Evolutionary conservation across 2,888 invertebrate genomes (phyloP).

Genomic region (Boloria euphrosyne): DNA sequence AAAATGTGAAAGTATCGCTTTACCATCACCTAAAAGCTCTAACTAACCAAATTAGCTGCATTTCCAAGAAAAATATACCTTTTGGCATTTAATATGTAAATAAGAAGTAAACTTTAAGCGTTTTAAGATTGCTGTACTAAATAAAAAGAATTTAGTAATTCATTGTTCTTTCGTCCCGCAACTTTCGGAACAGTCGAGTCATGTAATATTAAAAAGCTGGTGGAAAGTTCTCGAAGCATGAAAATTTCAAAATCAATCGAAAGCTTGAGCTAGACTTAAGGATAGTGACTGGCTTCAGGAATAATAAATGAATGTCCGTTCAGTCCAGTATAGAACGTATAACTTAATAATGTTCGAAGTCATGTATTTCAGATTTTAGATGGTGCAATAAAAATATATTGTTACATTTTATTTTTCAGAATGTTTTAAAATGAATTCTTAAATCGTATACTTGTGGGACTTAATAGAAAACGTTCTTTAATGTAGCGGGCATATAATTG

Average conservation of each 20-base stretch:
- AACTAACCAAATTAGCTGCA: no score
- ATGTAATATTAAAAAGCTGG: conserved; percentile 21
- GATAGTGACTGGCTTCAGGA: conserved; percentile 21
- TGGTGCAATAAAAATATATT: no score
- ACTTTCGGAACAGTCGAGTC: conserved; percentile 13
- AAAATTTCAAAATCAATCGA: conserved; percentile 28
- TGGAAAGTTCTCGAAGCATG: conserved; percentile 21
- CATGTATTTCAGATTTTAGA: not conserved
- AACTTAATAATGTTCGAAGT: not conserved
- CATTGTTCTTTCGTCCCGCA: conserved; percentile 4
- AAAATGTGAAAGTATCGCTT: no score
- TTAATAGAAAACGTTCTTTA: no score
- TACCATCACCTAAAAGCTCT: no score
- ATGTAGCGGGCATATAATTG: no score
- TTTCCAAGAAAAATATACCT: not conserved
- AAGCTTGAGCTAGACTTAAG: conserved; percentile 6
- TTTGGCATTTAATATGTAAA: conserved; percentile 18
- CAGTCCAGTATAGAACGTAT: conserved; percentile 12
- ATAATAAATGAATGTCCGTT: conserved; percentile 27
- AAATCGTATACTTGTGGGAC: no score
- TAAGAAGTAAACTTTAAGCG: conserved; percentile 7
- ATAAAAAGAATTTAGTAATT: conserved; percentile 19
- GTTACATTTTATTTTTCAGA: no score
- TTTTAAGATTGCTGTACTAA: conserved; percentile 16
- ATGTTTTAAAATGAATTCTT: no score